These are phyloP conservation scores for Cheilosia impressa DNA, from an alignment of 2,888 invertebrate genomes.

Conservation along the genomic window DNA sequence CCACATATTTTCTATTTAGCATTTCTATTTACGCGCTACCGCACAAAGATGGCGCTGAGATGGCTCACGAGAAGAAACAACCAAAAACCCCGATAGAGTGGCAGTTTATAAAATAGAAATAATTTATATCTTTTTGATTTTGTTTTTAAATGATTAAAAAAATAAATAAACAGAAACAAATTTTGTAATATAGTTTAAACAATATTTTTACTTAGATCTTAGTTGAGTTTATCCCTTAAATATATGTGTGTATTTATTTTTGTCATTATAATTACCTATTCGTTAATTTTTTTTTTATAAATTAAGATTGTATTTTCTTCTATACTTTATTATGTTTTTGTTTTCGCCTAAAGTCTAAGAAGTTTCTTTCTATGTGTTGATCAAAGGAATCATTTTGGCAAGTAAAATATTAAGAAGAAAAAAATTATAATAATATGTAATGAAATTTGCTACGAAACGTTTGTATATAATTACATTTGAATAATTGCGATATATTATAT, in stretches of 20 bases:
- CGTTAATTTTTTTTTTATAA: conserved; percentile 32
- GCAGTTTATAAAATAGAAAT: conserved; percentile 34
- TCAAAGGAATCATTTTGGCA: conserved; percentile 11
- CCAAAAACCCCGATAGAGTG: conserved; percentile 30
- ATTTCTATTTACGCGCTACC: conserved; percentile 31
- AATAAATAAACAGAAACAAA: conserved; percentile 11
- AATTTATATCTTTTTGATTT: conserved; percentile 19
- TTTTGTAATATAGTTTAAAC: conserved; percentile 57
- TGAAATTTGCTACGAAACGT: conserved; percentile 48
- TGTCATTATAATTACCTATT: conserved; percentile 28
- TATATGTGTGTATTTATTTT: conserved; percentile 72
- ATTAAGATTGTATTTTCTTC: conserved; percentile 1
- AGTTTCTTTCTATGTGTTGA: conserved; percentile 10
- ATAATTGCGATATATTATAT: conserved; percentile 35
- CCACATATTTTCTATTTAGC: conserved; percentile 26
- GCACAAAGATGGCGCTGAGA: conserved; percentile 25
- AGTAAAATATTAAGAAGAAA: conserved; percentile 24
- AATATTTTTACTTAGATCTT: conserved; percentile 57
- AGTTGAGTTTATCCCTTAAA: conserved; percentile 55
- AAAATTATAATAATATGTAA: not conserved
- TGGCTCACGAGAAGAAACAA: not conserved
- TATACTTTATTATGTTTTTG: conserved; percentile 11
- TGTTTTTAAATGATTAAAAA: conserved; percentile 11
- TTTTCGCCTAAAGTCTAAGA: conserved; percentile 23
- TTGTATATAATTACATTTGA: conserved; percentile 62